These are phyloP conservation scores for Anthrax anthrax DNA, from an alignment of 2,888 invertebrate species.

Conservation along the genomic window DNA sequence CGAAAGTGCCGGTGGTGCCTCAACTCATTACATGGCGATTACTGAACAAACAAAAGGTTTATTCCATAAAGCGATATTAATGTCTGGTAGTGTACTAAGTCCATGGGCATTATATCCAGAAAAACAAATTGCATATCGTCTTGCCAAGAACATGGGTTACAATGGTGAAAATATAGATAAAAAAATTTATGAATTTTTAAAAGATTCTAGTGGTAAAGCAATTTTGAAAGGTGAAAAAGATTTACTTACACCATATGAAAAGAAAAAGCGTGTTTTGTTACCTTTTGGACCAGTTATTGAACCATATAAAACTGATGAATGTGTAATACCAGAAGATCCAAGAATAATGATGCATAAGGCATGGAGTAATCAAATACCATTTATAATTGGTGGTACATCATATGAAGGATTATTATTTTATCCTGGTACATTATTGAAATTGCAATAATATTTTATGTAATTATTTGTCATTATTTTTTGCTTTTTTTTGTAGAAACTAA, in stretches of 20 bases:
- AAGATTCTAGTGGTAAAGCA: constrained; percentile 21
- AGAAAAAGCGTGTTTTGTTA: constrained; percentile 21
- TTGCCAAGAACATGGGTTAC: constrained; percentile 29
- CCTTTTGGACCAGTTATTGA: constrained; percentile 31
- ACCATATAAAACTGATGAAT: constrained; percentile 25
- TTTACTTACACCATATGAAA: constrained; percentile 25
- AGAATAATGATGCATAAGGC: constrained; percentile 19
- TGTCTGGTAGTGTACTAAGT: constrained; percentile 27
- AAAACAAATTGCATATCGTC: constrained; percentile 22
- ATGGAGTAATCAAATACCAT: constrained; percentile 28
- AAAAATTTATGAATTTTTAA: constrained; percentile 27
- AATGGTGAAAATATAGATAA: constrained; percentile 26
- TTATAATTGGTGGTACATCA: constrained; percentile 28
- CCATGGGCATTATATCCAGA: constrained; percentile 28
- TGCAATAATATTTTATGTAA: neutral
- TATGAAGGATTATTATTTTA: constrained; percentile 30
- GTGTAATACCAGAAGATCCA: constrained; percentile 21
- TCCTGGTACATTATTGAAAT: constrained; percentile 18
- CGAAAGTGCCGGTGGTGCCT: constrained; percentile 38
- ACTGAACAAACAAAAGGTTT: constrained; percentile 35
- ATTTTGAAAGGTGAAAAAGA: constrained; percentile 21
- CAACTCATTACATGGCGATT: constrained; percentile 36
- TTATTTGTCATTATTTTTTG: neutral
- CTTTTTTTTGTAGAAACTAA: constrained; percentile 1
- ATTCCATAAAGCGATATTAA: constrained; percentile 29